Evolutionary conservation across 2,797 vertebrate species (phyloP).

Genomic region (Chromobotia macracanthus): DNA sequence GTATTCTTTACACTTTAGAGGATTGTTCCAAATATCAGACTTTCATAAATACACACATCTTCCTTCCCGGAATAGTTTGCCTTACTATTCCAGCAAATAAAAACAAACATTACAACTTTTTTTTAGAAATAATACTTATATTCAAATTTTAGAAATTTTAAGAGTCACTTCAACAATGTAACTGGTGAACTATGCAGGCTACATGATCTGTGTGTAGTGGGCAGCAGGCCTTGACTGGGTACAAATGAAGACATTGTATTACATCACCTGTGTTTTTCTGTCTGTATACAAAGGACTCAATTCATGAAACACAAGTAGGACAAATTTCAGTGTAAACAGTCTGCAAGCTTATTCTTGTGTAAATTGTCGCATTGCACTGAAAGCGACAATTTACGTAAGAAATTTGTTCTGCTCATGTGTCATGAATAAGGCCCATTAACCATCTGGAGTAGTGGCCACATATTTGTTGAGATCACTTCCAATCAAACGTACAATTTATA

Average conservation of each 20-base stretch:
- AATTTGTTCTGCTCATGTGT: not conserved
- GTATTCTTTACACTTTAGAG: too few relatives aligned
- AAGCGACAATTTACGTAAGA: not conserved
- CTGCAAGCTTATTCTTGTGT: not conserved
- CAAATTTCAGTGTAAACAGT: not conserved
- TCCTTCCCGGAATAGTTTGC: too few relatives aligned
- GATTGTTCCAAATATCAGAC: too few relatives aligned
- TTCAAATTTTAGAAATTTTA: too few relatives aligned
- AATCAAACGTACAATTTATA: not conserved
- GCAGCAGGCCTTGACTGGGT: not conserved
- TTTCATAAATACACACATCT: too few relatives aligned
- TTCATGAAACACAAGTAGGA: conserved; percentile 4
- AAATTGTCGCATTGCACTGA: conserved; percentile 2
- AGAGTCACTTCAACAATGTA: too few relatives aligned
- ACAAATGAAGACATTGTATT: not conserved
- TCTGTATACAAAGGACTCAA: not conserved
- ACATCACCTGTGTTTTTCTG: not conserved
- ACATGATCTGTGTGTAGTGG: not conserved
- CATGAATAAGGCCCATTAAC: conserved; percentile 5
- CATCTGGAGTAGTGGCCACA: not conserved
- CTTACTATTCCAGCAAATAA: too few relatives aligned
- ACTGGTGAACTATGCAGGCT: too few relatives aligned
- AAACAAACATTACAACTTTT: too few relatives aligned
- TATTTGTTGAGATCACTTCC: not conserved
- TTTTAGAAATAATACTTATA: too few relatives aligned